Evolutionary conservation across 2,113 vertebrate species (phyloP).

Genomic region (Caranx melampygus): DNA sequence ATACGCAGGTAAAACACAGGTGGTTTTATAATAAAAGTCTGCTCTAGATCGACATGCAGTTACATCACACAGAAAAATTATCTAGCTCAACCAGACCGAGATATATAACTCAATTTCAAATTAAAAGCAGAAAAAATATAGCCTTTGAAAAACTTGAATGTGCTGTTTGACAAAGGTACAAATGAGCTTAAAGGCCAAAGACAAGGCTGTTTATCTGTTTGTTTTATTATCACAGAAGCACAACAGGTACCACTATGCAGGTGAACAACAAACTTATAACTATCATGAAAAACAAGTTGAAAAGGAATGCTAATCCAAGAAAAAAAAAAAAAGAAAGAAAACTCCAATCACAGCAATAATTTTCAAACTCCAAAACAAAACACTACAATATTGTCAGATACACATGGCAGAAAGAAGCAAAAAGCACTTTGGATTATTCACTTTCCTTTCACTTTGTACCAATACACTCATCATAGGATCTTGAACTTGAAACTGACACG

Average conservation of each 20-base stretch:
- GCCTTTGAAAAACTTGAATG: neutral
- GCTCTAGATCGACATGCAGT: neutral
- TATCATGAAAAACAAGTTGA: slow-evolving; percentile 49
- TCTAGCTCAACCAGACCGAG: too few species aligned
- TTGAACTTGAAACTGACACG: slow-evolving; percentile 51
- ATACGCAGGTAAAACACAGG: neutral
- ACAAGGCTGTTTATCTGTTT: slow-evolving; percentile 25
- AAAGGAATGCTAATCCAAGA: slow-evolving; percentile 74
- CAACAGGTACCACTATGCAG: slow-evolving; percentile 83
- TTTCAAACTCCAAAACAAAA: slow-evolving; percentile 62
- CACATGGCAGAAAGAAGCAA: slow-evolving; percentile 67
- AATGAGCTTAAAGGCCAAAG: neutral
- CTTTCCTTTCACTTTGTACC: slow-evolving; percentile 65
- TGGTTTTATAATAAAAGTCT: neutral
- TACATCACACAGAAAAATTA: neutral
- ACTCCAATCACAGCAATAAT: slow-evolving; percentile 63
- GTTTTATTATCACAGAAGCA: slow-evolving; percentile 86
- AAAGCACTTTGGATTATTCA: slow-evolving; percentile 74
- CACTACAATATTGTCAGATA: slow-evolving; percentile 63
- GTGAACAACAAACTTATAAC: slow-evolving; percentile 73
- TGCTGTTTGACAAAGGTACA: neutral
- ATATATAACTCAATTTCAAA: neutral
- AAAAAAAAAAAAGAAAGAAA: slow-evolving; percentile 16
- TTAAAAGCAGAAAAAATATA: neutral
- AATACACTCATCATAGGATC: slow-evolving; percentile 32